Conservation (phyloP, 2,797 vertebrate species). For the Calcarius lapponicus region DNA sequence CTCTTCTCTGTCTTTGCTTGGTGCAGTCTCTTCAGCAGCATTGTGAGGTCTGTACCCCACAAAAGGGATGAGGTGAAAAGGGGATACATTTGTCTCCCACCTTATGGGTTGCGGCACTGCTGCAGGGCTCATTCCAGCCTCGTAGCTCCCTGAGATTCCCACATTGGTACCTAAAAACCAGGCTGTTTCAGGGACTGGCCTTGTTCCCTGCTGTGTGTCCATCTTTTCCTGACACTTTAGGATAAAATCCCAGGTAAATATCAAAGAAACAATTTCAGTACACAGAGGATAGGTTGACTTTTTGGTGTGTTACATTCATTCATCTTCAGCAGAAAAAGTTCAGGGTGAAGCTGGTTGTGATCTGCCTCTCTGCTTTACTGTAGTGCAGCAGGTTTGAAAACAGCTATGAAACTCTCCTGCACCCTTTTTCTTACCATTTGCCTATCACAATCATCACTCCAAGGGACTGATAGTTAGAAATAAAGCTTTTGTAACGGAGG, state of each 20-base stretch:
- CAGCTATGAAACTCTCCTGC: background rate
- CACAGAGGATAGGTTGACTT: rapidly evolving
- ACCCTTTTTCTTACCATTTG: background rate
- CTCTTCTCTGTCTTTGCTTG: background rate
- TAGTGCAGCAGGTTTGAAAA: background rate
- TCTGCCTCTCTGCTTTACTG: background rate
- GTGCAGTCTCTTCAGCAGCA: background rate
- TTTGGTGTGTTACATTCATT: rapidly evolving
- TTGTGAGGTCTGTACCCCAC: background rate
- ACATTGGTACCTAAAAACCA: rapidly evolving
- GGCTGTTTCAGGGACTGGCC: rapidly evolving
- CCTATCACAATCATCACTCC: background rate
- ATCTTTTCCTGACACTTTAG: background rate
- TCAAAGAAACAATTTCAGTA: background rate
- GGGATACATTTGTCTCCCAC: rapidly evolving
- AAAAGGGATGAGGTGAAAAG: background rate
- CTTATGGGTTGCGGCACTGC: rapidly evolving
- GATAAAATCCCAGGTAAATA: background rate
- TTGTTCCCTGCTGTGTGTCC: background rate
- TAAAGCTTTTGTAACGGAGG: background rate
- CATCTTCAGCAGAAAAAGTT: rapidly evolving
- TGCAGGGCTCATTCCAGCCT: background rate
- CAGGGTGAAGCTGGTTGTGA: background rate
- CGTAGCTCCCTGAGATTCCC: background rate
- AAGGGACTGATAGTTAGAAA: background rate